Evolutionary conservation across 2,797 vertebrate genomes (phyloP).

Genomic region (Sebastes goodei): DNA sequence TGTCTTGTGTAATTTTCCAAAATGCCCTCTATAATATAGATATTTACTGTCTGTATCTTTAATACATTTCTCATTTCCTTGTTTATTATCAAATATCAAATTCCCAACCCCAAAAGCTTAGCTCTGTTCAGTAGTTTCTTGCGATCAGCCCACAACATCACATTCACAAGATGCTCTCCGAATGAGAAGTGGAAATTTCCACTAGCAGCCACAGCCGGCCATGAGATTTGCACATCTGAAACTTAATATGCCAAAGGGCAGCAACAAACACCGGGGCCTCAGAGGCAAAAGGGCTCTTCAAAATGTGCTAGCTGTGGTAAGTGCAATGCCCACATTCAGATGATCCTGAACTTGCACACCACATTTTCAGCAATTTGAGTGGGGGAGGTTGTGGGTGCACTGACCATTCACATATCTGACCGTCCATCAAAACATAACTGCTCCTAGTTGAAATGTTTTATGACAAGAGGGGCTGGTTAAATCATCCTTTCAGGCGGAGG

Average conservation of each 20-base stretch:
- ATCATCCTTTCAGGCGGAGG: neutral
- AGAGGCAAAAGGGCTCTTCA: slow-evolving; percentile 27
- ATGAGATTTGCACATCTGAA: slow-evolving; percentile 80
- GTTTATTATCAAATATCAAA: slow-evolving; percentile 20
- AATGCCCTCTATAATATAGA: neutral
- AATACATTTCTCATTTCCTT: neutral
- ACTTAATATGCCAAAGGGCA: slow-evolving; percentile 80
- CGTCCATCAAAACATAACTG: neutral
- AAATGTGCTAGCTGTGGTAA: slow-evolving; percentile 26
- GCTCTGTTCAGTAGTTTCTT: slow-evolving; percentile 18
- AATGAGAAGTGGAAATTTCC: slow-evolving; percentile 86
- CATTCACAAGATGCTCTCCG: slow-evolving; percentile 65
- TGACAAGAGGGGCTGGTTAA: neutral
- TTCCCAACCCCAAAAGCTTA: neutral
- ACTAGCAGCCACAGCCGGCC: slow-evolving; percentile 66
- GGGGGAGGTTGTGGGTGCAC: neutral
- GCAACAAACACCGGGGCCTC: slow-evolving; percentile 71
- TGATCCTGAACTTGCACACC: neutral
- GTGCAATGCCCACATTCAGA: slow-evolving; percentile 18
- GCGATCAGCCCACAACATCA: slow-evolving; percentile 32
- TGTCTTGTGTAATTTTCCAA: neutral
- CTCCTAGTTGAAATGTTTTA: neutral
- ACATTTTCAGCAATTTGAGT: neutral
- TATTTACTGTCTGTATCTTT: neutral
- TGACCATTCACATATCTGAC: neutral